phyloP scores from a whole-genome alignment of 2,888 invertebrate species.

The Ceriagrion tenellum region DNA sequence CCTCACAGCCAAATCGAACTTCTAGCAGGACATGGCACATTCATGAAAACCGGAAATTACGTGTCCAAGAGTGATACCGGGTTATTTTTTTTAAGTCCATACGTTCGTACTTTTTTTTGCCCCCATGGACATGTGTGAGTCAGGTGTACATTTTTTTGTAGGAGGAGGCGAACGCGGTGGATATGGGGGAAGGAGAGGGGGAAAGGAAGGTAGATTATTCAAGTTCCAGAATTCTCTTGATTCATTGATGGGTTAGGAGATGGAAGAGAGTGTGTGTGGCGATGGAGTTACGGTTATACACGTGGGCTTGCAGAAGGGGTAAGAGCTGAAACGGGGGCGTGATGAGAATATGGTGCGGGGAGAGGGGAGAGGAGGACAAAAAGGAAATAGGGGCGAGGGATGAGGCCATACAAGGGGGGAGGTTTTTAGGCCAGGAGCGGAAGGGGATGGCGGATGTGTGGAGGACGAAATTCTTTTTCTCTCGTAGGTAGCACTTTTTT shows the following conservation, averaged over 20 bases:
- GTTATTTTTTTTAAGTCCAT: neutral
- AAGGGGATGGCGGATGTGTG: neutral
- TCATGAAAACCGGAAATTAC: slow-evolving; percentile 67
- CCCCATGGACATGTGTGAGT: neutral
- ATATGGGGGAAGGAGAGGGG: neutral
- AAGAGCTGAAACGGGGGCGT: too few relatives aligned
- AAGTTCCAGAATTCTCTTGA: slow-evolving; percentile 20
- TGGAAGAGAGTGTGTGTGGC: neutral
- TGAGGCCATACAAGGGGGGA: neutral
- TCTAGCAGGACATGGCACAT: slow-evolving; percentile 50
- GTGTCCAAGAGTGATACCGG: slow-evolving; percentile 47
- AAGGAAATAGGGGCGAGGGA: neutral
- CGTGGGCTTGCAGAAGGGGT: neutral
- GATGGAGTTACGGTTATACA: neutral
- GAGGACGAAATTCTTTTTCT: neutral
- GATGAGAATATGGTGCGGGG: neutral
- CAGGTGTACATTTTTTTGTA: neutral
- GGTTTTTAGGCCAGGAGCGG: neutral
- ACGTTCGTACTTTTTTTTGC: neutral
- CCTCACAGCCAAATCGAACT: slow-evolving; percentile 13
- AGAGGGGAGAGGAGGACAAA: neutral
- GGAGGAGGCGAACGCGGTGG: neutral
- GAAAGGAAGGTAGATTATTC: slow-evolving; percentile 34
- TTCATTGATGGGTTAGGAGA: slow-evolving; percentile 60
- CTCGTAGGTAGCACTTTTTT: neutral